Base-by-base conservation (phyloP, 2,797 vertebrate species). In the Hypotaenidia okinawae region DNA sequence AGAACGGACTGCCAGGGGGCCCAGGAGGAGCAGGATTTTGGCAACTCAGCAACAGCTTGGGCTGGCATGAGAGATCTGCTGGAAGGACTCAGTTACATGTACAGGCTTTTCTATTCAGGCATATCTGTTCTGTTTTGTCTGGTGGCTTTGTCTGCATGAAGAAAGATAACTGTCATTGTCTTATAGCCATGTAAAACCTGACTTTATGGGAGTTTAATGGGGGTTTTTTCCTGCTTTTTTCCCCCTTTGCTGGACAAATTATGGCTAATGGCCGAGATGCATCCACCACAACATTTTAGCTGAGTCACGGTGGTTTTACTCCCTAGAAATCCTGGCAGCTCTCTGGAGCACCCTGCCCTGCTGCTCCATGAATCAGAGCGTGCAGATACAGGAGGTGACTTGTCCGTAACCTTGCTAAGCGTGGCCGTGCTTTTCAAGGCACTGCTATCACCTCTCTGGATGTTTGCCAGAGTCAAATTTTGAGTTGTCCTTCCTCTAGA, bases 331-430 rank as follows among this genome's bases (percentile, higher is more conserved):
- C 5, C 9, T 77, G n/a, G 37, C 45, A 66, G 1, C 59, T 66
- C 47, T n/a, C 61, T 1, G 0, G 23, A 49, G 16, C 24, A 16
- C 7, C 10, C 22, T 84, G 80, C 22, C 7, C 0, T 8, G 30
- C 24, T 33, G 1, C 18, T 64, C 11, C 5, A 11, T 30, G 39
- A 64, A 10, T 51, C 64, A 52, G 17, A 37, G 23, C 4, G 6
- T 54, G 62, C n/a, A 66, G 25, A 16, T 21, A 19, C 52, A 22
- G 22, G 78, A 25, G 1, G 3, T 19, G 68, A 61, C 69, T 80
- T 52, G 28, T 14, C 23, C 13, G 1, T 5, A 49, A 11, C n/a
- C 8, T 45, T 43, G 27, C 32, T 45, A 33, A 73, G 27, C 0
- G 0, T 4, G 35, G 15, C 45, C 13, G 5, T 11, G 27, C 33